Conservation (phyloP, 23 tunicate genomes). For the Ascidia mentula region DNA sequence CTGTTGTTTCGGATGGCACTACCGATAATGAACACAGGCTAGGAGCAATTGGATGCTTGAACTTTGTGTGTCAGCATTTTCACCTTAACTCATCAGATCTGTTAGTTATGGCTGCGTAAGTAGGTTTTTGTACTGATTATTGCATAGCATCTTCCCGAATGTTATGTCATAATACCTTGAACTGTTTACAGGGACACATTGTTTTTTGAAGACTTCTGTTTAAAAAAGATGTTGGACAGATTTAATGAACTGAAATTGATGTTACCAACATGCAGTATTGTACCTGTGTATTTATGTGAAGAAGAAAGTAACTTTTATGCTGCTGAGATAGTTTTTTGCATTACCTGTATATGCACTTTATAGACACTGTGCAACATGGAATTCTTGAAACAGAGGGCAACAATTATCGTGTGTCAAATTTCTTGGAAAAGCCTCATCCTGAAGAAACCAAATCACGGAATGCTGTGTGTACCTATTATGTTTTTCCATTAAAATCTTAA, state of each 20-base stretch:
- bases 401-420: conserved; percentile 23
- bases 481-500: too few relatives aligned
- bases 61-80: conserved; percentile 31
- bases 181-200: conserved; percentile 50
- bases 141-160: not conserved
- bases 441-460: conserved; percentile 46
- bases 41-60: conserved; percentile 79
- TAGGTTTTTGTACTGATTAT: too few relatives aligned
- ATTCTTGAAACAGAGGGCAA: conserved; percentile 46
- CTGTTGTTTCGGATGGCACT: conserved; percentile 59
- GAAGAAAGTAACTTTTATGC: conserved; percentile 13
- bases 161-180: not conserved
- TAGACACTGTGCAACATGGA: conserved; percentile 63
- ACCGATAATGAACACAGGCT: conserved; percentile 46
- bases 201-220: conserved; percentile 50
- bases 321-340: not conserved
- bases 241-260: conserved; percentile 7
- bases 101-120: conserved; percentile 72
- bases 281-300: conserved; percentile 54
- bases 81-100: conserved; percentile 26
- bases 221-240: conserved; percentile 21
- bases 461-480: conserved; percentile 48
- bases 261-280: conserved; percentile 22
- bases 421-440: conserved; percentile 71
- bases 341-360: too few relatives aligned